These are phyloP conservation scores for Steatornis caripensis DNA, from an alignment of 2,113 vertebrate species.

Conservation along the genomic window DNA sequence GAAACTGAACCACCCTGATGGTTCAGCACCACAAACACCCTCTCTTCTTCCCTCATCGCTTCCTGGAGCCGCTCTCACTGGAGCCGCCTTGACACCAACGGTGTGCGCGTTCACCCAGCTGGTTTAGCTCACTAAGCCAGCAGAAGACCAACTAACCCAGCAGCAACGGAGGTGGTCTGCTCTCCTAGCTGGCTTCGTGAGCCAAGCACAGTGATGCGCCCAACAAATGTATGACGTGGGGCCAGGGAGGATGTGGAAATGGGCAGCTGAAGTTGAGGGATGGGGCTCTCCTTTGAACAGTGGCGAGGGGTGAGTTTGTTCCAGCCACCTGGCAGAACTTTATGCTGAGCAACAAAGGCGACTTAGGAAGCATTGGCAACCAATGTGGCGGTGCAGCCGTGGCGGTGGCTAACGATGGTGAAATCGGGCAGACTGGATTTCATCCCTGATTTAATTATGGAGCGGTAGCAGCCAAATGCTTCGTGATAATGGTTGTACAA, in stretches of 20 bases:
- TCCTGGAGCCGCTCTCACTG: neutral
- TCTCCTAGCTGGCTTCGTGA: neutral
- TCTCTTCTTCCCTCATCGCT: neutral
- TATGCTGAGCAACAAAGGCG: neutral
- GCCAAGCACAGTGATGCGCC: rapidly evolving
- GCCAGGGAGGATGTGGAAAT: neutral
- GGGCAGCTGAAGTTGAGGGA: neutral
- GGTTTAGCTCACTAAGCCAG: neutral
- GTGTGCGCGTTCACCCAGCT: rapidly evolving
- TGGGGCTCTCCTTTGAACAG: neutral
- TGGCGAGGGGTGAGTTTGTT: neutral
- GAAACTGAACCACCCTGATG: neutral
- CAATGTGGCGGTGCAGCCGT: neutral
- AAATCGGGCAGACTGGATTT: neutral
- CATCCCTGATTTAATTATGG: neutral
- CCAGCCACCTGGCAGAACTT: neutral
- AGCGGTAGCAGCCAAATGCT: neutral
- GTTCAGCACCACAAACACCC: neutral
- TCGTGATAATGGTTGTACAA: neutral
- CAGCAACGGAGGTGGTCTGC: neutral
- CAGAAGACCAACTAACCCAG: neutral
- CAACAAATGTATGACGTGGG: neutral
- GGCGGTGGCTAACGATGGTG: rapidly evolving
- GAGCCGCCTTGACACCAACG: neutral
- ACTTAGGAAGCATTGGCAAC: neutral